A percentile compares a stretch with the other conserved stretches of the same genome.
Conservation (phyloP, 2,113 vertebrate genomes). For the Puffinus mauretanicus region DNA sequence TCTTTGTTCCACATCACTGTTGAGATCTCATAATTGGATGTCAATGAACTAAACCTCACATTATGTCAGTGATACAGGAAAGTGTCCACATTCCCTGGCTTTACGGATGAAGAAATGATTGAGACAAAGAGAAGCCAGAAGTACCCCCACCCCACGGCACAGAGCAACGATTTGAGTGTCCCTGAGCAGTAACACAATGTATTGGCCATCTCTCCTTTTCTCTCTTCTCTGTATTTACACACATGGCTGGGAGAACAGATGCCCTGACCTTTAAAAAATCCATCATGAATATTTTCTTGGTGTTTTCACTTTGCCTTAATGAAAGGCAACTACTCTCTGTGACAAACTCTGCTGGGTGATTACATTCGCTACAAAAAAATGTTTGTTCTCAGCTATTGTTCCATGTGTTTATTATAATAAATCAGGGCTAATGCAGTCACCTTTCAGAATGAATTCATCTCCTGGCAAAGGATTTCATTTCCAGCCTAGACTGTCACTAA, state of each 20-base stretch:
- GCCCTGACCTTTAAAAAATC: background rate
- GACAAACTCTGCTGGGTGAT: background rate
- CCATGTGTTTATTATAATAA: slow-evolving; percentile 35
- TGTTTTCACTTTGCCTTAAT: background rate
- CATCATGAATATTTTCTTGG: background rate
- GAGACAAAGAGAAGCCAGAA: background rate
- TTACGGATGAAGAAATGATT: background rate
- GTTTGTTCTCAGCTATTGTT: slow-evolving; percentile 24
- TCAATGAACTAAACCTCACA: background rate
- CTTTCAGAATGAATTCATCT: background rate
- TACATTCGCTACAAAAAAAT: background rate
- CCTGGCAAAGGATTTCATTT: slow-evolving; percentile 1
- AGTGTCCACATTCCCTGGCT: fast-evolving
- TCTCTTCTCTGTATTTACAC: background rate
- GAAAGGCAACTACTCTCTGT: background rate
- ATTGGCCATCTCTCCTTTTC: background rate
- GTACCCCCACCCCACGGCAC: fast-evolving
- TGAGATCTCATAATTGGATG: background rate
- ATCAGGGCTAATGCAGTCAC: slow-evolving; percentile 12
- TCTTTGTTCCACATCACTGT: background rate
- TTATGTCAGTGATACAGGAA: no score
- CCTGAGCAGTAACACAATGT: background rate
- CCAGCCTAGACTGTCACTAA: background rate
- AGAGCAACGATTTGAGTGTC: background rate
- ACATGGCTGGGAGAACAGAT: background rate